phyloP scores from a whole-genome alignment of 2,888 invertebrate genomes.

The Agriotes lineatus region DNA sequence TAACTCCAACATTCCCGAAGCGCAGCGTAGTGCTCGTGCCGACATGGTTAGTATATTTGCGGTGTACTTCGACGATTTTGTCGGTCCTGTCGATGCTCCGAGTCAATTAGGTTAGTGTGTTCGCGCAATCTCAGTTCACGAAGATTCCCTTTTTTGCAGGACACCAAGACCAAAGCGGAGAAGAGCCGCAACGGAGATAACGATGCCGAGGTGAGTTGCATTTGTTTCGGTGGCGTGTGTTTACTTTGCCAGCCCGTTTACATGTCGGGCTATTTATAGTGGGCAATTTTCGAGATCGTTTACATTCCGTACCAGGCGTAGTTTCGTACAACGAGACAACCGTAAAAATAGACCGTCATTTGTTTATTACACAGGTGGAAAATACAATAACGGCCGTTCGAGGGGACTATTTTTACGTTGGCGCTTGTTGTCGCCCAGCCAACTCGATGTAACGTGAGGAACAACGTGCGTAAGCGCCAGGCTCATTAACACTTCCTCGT shows the following conservation, averaged over 20 bases:
- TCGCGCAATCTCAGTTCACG: conserved; percentile 48
- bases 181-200: conserved; percentile 70
- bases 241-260: conserved; percentile 45
- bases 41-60: conserved; percentile 50
- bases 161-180: conserved; percentile 72
- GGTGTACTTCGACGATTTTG: conserved; percentile 43
- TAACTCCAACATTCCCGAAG: conserved; percentile 48
- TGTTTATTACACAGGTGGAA: conserved; percentile 1
- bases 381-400: too few species aligned
- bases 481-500: conserved; percentile 9
- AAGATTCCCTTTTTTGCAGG: conserved; percentile 67
- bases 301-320: conserved; percentile 36
- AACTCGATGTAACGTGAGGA: conserved; percentile 24
- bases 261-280: conserved; percentile 43
- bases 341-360: conserved; percentile 16
- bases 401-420: conserved; percentile 27
- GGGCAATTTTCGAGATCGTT: conserved; percentile 34
- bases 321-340: conserved; percentile 12
- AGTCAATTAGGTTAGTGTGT: conserved; percentile 52
- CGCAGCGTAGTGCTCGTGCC: conserved; percentile 30
- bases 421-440: conserved; percentile 24
- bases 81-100: conserved; percentile 35
- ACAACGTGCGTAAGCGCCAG: not conserved
- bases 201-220: conserved; percentile 70
- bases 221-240: conserved; percentile 34